A percentile compares a stretch with the other conserved stretches of the same genome.
phyloP scores from a whole-genome alignment of 2,113 vertebrate genomes.

The Ia io region DNA sequence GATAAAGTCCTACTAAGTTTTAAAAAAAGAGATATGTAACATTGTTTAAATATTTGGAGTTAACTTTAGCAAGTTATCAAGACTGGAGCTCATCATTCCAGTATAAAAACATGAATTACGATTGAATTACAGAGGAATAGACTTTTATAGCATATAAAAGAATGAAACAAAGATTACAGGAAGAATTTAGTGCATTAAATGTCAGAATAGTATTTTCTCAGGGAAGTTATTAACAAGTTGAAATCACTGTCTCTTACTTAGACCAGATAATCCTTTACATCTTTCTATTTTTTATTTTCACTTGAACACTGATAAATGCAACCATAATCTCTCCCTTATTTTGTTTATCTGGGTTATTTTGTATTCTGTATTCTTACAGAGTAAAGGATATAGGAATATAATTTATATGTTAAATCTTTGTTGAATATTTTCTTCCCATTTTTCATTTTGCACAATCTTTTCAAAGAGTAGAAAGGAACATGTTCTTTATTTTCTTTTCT shows the following conservation, averaged over 20 bases:
- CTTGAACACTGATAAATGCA: conserved; percentile 22
- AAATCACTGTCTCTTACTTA: background rate
- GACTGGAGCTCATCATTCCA: background rate
- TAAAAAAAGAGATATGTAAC: background rate
- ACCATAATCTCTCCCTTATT: background rate
- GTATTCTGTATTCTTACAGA: background rate
- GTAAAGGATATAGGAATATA: background rate
- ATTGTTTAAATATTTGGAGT: conserved; percentile 30
- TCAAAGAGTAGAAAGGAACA: background rate
- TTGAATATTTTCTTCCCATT: background rate
- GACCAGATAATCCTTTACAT: background rate
- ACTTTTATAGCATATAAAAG: conserved; percentile 48
- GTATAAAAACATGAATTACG: conserved; percentile 46
- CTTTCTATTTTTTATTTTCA: background rate
- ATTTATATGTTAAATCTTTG: background rate
- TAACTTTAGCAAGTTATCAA: background rate
- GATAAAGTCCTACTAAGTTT: background rate
- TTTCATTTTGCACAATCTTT: background rate
- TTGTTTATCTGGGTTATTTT: background rate
- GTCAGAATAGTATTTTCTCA: conserved; percentile 46
- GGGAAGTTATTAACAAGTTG: background rate
- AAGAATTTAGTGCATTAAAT: conserved; percentile 37
- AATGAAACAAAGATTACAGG: conserved; percentile 41
- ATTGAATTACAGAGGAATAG: conserved; percentile 55
- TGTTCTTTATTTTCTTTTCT: background rate